These are phyloP conservation scores for Aphelenchoides fujianensis DNA, from an alignment of 1,140 invertebrate genomes.

Conservation along the genomic window DNA sequence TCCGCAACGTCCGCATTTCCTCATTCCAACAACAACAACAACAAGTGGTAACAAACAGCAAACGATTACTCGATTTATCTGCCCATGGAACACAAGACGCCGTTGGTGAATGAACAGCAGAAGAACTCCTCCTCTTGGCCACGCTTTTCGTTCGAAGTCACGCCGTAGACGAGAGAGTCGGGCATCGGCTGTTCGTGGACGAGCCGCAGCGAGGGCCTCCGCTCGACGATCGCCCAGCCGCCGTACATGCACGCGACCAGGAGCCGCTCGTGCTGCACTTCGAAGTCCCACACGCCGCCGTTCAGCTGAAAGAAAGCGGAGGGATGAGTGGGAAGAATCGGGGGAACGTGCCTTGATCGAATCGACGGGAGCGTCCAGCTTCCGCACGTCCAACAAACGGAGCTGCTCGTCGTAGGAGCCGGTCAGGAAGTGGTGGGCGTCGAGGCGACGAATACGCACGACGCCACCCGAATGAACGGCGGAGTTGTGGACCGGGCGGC, in stretches of 20 bases:
- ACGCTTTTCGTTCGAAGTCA: too few species aligned
- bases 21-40: too few species aligned
- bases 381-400: neutral
- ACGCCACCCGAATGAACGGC: neutral
- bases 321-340: neutral
- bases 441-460: neutral
- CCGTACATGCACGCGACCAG: slow-evolving; percentile 9
- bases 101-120: neutral
- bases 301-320: neutral
- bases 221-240: slow-evolving; percentile 2
- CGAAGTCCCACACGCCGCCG: slow-evolving; percentile 9
- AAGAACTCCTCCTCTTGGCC: too few species aligned
- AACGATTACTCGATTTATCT: neutral
- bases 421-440: neutral
- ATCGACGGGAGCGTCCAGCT: neutral
- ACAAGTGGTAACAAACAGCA: slow-evolving; percentile 2
- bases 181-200: neutral
- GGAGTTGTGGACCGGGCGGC: neutral
- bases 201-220: neutral
- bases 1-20: too few species aligned
- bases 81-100: neutral
- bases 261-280: neutral
- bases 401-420: neutral
- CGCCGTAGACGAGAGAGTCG: neutral
- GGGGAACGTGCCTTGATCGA: neutral